Percentiles rank a stretch among this genome's conserved stretches.
Evolutionary conservation across 2,888 invertebrate species (phyloP).

Genomic region (Epicampocera succincta): DNA sequence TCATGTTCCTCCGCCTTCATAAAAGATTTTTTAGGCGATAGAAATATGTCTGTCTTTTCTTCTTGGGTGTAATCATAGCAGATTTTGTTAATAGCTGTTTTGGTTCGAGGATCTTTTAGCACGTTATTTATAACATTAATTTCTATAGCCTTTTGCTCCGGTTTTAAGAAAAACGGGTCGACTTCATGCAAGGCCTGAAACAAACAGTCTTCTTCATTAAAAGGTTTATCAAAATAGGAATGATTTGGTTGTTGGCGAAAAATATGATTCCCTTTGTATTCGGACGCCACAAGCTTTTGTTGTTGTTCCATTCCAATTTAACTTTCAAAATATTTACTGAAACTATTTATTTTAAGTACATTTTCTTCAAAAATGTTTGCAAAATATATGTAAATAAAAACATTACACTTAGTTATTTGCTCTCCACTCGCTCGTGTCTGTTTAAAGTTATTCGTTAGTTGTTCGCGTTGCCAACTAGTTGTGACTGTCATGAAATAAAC

Average conservation of each 20-base stretch:
- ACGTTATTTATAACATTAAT: background rate
- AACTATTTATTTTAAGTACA: no score
- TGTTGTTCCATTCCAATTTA: slow-evolving; percentile 1
- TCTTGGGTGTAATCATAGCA: slow-evolving; percentile 71
- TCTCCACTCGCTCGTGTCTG: no score
- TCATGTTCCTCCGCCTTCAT: slow-evolving; percentile 73
- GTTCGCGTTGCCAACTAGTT: slow-evolving; percentile 29
- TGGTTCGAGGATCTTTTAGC: slow-evolving; percentile 75
- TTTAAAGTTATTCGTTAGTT: slow-evolving; percentile 6
- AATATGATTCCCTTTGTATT: slow-evolving; percentile 45
- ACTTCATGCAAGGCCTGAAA: slow-evolving; percentile 75
- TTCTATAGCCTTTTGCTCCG: slow-evolving; percentile 36
- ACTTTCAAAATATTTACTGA: background rate
- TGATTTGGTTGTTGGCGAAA: slow-evolving; percentile 75
- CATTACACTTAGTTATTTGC: slow-evolving; percentile 6
- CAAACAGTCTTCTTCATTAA: slow-evolving; percentile 75
- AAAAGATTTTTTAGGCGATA: slow-evolving; percentile 69
- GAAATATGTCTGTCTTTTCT: slow-evolving; percentile 69
- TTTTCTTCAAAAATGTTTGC: no score
- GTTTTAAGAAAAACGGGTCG: slow-evolving; percentile 70
- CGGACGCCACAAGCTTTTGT: background rate
- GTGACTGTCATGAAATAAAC: slow-evolving; percentile 1
- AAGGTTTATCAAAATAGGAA: slow-evolving; percentile 75
- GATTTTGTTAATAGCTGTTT: slow-evolving; percentile 55
- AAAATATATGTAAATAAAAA: background rate